Base-by-base conservation (phyloP, 2,888 invertebrate species). In the Brenthis daphne region DNA sequence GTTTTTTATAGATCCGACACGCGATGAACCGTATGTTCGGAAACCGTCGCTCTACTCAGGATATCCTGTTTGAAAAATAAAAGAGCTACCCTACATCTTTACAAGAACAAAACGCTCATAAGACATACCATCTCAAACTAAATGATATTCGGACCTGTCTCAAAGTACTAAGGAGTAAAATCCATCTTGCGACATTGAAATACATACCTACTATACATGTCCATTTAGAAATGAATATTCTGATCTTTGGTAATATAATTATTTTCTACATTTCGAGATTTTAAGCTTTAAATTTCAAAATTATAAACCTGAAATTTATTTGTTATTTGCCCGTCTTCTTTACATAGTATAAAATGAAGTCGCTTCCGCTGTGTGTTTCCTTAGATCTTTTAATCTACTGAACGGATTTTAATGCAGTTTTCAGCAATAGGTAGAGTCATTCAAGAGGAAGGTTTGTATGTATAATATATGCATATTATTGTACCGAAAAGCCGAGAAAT, bases 1-100 rank as follows among this genome's bases (percentile, higher is more conserved):
- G 80, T 84, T 88, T 86, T 88, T 86, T 88, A 82, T 85, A 82
- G 78, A 75, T 75, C 80, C 79, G 80, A 69, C 70, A 71, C 67
- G 76, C 85, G 88, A 87, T 83, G 83, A 88, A 86, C 84, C 86
- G 84, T 85, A 83, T 82, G 84, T 80, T 87, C 84, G 86, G 88
- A 87, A 87, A 86, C 82, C 80, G 80, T 77, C 82, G 78, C 85
- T 80, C 84, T 82, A 77, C 81, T 78, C 88, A 89, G 90, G 90
- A 90, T 89, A 89, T 90, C 90, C 90, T 90, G 90, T 90, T 87
- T 86, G 80, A 86, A 88, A 86, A 89, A 89, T 86, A 89, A 90
- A 90, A 88, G 86, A 85, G 79, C 85, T 82, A 85, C 87, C 88
- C 86, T 83, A 83, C 88, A 87, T 88, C 86, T 85, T 83, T 81